phyloP scores from a whole-genome alignment of 1,140 invertebrate species.

The Oncopodura yosiiana region DNA sequence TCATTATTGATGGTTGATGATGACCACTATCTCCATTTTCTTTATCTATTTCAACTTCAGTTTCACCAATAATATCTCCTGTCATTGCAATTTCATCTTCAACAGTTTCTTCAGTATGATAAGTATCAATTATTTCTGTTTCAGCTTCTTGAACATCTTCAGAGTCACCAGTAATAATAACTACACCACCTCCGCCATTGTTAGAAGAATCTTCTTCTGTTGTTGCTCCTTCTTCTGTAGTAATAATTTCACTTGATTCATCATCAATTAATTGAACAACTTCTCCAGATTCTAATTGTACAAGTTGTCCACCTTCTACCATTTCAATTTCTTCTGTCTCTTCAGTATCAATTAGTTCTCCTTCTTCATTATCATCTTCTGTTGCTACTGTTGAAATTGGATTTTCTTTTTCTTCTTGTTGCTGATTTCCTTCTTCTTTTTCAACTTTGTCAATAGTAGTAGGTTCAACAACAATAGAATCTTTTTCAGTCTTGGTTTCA shows the following conservation, averaged over 20 bases:
- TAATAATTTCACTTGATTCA: neutral
- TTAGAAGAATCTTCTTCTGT: too few species aligned
- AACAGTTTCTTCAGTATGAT: too few species aligned
- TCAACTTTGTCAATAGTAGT: too few species aligned
- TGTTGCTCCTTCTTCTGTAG: neutral
- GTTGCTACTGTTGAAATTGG: neutral
- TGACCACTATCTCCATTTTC: neutral
- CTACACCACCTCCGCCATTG: too few species aligned
- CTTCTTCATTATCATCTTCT: neutral
- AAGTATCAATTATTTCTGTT: too few species aligned
- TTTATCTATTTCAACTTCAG: neutral
- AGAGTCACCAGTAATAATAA: too few species aligned
- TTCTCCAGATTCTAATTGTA: constrained; percentile 7
- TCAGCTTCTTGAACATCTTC: too few species aligned
- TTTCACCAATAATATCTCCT: neutral
- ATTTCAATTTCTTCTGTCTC: neutral
- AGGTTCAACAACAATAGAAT: too few species aligned
- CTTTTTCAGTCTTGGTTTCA: too few species aligned
- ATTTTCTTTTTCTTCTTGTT: too few species aligned
- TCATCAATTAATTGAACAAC: constrained; percentile 17
- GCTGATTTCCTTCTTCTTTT: too few species aligned
- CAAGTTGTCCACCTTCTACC: neutral
- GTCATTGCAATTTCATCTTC: neutral
- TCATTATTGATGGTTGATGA: neutral
- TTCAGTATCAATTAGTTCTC: neutral